A percentile compares a stretch with the other conserved stretches of the same genome.
phyloP scores from a whole-genome alignment of 2,113 vertebrate genomes.

The Antidorcas marsupialis region DNA sequence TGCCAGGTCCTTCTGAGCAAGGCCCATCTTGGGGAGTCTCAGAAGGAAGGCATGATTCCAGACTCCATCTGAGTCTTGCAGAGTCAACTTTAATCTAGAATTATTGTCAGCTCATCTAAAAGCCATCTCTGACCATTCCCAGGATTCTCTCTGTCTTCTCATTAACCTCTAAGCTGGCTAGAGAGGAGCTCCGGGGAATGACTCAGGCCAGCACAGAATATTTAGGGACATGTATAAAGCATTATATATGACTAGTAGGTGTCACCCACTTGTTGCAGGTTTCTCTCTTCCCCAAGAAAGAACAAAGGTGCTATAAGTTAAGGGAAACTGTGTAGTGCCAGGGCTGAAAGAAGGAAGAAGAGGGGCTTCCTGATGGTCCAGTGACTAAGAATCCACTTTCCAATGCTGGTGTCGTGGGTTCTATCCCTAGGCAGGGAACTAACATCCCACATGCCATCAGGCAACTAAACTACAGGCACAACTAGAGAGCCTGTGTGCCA shows the following conservation, averaged over 20 bases:
- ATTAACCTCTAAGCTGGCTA: neutral
- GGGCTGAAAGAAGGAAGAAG: neutral
- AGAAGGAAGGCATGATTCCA: neutral
- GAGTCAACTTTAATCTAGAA: neutral
- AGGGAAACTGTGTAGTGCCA: neutral
- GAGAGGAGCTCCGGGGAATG: neutral
- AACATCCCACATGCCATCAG: neutral
- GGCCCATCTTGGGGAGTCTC: neutral
- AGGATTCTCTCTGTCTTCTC: neutral
- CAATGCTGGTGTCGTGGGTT: neutral
- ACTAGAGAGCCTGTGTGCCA: neutral
- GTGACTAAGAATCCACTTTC: neutral
- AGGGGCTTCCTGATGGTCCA: neutral
- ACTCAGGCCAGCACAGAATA: neutral
- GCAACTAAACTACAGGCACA: neutral
- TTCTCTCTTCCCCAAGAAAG: neutral
- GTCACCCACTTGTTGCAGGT: neutral
- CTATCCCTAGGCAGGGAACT: neutral
- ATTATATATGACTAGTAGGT: neutral
- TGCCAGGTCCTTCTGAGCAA: neutral
- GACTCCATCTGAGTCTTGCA: neutral
- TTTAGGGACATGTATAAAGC: neutral
- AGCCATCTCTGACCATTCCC: neutral
- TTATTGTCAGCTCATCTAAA: neutral
- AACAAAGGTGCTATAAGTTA: neutral